phyloP scores from a whole-genome alignment of 1,140 invertebrate genomes.

The Gonioctena quinquepunctata region DNA sequence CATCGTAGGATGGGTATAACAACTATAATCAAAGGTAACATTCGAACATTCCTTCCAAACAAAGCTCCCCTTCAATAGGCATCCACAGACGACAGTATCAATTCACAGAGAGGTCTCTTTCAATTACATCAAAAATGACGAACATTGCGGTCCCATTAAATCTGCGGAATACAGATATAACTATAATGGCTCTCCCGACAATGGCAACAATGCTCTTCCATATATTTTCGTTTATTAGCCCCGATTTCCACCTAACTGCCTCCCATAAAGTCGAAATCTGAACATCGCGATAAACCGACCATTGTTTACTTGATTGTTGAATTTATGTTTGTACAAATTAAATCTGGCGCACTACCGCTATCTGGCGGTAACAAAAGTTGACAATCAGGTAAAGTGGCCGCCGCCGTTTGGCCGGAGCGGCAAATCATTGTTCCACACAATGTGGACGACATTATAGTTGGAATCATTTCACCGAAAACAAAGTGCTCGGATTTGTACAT shows the following conservation, averaged over 20 bases:
- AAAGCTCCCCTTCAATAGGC: neutral
- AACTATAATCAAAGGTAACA: no score
- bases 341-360: slow-evolving; percentile 50
- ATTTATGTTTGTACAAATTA: slow-evolving; percentile 58
- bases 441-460: slow-evolving; percentile 9
- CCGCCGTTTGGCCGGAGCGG: slow-evolving; percentile 23
- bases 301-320: slow-evolving; percentile 57
- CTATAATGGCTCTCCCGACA: slow-evolving; percentile 43
- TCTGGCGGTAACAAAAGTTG: slow-evolving; percentile 53
- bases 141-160: slow-evolving; percentile 45
- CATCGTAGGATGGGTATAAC: no score
- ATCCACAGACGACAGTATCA: slow-evolving; percentile 35
- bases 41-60: no score
- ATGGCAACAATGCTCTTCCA: slow-evolving; percentile 47
- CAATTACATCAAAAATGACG: slow-evolving; percentile 43
- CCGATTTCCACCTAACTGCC: slow-evolving; percentile 51
- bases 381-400: slow-evolving; percentile 42
- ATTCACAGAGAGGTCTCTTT: slow-evolving; percentile 40
- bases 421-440: slow-evolving; percentile 23
- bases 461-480: slow-evolving; percentile 15
- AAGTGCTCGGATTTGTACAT: slow-evolving; percentile 12
- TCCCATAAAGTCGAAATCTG: slow-evolving; percentile 55
- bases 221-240: slow-evolving; percentile 55
- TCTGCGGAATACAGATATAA: slow-evolving; percentile 47
- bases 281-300: slow-evolving; percentile 56